Evolutionary conservation across 2,113 vertebrate species (phyloP), one percentile per base, ranked within the genome.

Genomic region (Electrona antarctica): DNA sequence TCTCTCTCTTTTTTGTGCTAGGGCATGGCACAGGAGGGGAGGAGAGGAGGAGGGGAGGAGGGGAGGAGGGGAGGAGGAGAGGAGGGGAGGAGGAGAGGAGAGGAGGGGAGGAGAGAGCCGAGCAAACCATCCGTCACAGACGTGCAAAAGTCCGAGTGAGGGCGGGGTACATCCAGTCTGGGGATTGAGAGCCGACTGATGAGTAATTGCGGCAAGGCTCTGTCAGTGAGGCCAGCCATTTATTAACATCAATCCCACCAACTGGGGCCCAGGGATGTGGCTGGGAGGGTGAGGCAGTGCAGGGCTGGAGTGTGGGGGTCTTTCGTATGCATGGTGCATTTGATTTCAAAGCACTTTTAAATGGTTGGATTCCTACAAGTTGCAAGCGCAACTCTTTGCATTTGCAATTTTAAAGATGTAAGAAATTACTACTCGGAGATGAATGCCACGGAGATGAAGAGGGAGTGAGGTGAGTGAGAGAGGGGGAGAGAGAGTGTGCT

Each of bases 111-210:
- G 69, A 71, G 55, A 45, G 48, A 69, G 66, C 67, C 77, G 63
- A 59, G 67, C 69, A 68, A 79, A 66, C 71, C 81, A 86, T 85
- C 69, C 79, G 78, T 86, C 86, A 85, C 72, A 71, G 13, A 33
- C 73, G 75, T 64, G 78, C 58, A 71, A 66, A 71, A 63, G 68
- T 77, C 33, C 3, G 33, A 41, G 61, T 67, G 76, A 76, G 66
- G 66, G 69, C 72, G 76, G 33, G 55, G 60, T 51, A 71, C 81
- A 61, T 79, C 60, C 71, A 80, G 64, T 78, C 73, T 63, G 33
- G 33, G 73, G 73, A 80, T 54, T 81, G 73, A 83, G 72, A 86
- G 71, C 78, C 79, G 87, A 83, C 81, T 88, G 85, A 87, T 83
- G 77, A 67, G 72, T 73, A 69, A 71, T 79, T 75, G 85, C 74